phyloP scores from a whole-genome alignment of 2,797 vertebrate genomes.

The Falco berigora region DNA sequence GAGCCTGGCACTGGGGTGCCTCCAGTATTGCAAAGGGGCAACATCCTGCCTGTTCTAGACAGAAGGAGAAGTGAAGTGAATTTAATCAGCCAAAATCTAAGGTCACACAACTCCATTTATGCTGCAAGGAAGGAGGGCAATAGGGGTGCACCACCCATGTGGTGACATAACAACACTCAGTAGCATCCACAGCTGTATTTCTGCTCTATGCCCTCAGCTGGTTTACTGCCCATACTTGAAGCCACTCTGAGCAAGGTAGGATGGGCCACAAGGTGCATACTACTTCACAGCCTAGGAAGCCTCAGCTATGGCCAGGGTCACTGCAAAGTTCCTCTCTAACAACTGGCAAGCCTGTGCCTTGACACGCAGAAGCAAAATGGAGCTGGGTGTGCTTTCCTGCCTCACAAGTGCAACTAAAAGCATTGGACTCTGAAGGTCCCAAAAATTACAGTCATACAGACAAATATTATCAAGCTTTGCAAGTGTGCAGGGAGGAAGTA shows the following conservation, averaged over 20 bases:
- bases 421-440: not conserved
- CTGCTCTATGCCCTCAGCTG: not conserved
- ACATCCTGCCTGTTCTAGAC: not conserved
- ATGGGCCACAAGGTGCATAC: fast-evolving
- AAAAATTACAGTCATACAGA: not conserved
- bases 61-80: not conserved
- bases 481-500: not conserved
- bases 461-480: not conserved
- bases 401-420: not conserved
- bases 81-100: not conserved
- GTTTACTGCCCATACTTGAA: not conserved
- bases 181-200: not conserved
- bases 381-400: not conserved
- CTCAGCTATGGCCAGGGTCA: not conserved
- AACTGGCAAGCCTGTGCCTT: not conserved
- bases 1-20: not conserved
- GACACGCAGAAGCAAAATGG: not conserved
- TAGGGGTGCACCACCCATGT: fast-evolving
- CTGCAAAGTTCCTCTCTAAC: not conserved
- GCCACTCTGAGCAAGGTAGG: not conserved
- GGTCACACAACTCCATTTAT: not conserved
- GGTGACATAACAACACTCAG: not conserved
- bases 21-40: not conserved
- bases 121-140: not conserved
- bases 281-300: not conserved